Evolutionary conservation across 1,140 invertebrate genomes (phyloP).

Genomic region (Drosophila gunungcola): DNA sequence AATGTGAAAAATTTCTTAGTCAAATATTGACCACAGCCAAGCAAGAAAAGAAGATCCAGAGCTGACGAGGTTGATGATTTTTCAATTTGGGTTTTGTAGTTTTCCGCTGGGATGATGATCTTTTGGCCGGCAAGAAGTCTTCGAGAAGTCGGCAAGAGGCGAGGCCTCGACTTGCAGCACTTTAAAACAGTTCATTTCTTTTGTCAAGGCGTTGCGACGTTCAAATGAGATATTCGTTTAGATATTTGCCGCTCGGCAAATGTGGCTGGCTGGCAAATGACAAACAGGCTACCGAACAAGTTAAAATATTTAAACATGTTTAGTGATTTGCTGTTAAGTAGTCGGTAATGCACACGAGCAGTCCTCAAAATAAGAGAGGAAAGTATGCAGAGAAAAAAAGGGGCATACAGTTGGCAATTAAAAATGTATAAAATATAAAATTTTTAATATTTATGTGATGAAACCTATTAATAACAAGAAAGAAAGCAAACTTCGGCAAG

Average conservation of each 20-base stretch:
- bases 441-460: neutral
- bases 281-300: constrained; percentile 65
- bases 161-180: constrained; percentile 53
- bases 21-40: constrained; percentile 73
- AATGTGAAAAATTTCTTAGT: constrained; percentile 83
- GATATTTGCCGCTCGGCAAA: constrained; percentile 77
- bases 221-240: constrained; percentile 37
- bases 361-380: neutral
- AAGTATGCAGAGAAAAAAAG: constrained; percentile 14
- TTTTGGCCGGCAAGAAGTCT: constrained; percentile 1
- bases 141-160: neutral
- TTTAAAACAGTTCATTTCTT: constrained; percentile 83
- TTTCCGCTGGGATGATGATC: constrained; percentile 64
- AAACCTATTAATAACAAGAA: too few species aligned
- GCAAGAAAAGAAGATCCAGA: constrained; percentile 50
- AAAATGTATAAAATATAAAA: neutral
- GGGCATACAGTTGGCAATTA: neutral
- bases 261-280: constrained; percentile 58
- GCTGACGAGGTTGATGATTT: constrained; percentile 80
- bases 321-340: constrained; percentile 83
- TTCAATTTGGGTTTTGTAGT: constrained; percentile 83
- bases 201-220: constrained; percentile 69
- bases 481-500: too few species aligned
- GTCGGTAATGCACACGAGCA: constrained; percentile 64
- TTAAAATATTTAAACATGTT: constrained; percentile 80